Evolutionary conservation across 2,888 invertebrate species (phyloP).

Genomic region (Scaptomyza flava): DNA sequence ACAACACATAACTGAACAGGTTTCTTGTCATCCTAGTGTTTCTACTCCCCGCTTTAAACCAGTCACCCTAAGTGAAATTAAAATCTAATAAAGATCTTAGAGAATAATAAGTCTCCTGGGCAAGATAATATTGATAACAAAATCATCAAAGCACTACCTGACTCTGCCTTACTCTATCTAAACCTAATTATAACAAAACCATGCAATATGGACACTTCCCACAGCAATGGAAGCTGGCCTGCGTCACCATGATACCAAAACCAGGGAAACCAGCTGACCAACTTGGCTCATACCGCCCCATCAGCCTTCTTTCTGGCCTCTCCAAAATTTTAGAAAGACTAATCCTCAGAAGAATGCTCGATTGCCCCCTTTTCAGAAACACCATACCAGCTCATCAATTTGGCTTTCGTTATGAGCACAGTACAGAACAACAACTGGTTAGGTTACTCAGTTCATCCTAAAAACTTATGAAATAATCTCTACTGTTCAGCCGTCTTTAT

Average conservation of each 20-base stretch:
- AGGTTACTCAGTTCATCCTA: slow-evolving; percentile 5
- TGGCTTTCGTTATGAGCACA: slow-evolving; percentile 2
- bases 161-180: not conserved
- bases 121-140: too few relatives aligned
- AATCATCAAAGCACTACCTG: not conserved
- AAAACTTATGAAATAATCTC: too few relatives aligned
- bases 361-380: not conserved
- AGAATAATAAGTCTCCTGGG: too few relatives aligned
- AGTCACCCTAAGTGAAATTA: too few relatives aligned
- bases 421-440: not conserved
- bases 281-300: slow-evolving; percentile 6
- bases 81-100: too few relatives aligned
- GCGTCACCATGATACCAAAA: not conserved
- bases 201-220: slow-evolving; percentile 3
- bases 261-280: slow-evolving; percentile 1
- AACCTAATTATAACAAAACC: not conserved
- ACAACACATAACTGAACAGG: too few relatives aligned
- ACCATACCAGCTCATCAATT: slow-evolving; percentile 8
- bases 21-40: too few relatives aligned
- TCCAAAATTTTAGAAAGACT: slow-evolving; percentile 13
- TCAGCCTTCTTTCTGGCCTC: slow-evolving; percentile 6
- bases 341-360: not conserved
- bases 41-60: too few relatives aligned
- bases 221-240: slow-evolving; percentile 6
- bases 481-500: too few relatives aligned